Evolutionary conservation across 2,888 invertebrate species (phyloP), one percentile per base, ranked within the genome.

Genomic region (Ophion slaviceki): DNA sequence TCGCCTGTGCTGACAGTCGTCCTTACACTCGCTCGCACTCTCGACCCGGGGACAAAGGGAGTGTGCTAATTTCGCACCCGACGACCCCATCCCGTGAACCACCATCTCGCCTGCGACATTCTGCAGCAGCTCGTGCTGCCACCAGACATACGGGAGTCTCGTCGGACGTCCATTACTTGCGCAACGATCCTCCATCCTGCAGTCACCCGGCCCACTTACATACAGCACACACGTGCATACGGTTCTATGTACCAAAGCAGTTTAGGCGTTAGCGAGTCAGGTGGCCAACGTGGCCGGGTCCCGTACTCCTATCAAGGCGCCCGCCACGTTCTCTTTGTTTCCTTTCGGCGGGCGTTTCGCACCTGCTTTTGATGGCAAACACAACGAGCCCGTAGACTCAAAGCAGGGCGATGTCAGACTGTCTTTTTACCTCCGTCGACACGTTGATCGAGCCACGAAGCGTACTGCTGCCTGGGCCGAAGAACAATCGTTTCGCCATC

Each of bases 341-440:
- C 84, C 66, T 80, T 84, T 78, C 81, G 77, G 53, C 75, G 83
- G 70, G 85, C 36, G 11, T 32, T 32, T 36, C 57, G 45, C 89
- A 87, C 87, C 87, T 90, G 90, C 88, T 82, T 86, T 89, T 91
- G 91, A 91, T 90, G 89, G 90, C 89, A 90, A 90, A 91, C 91
- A 90, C 90, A 89, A 89, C 87, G 82, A 86, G 14, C 67, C 67
- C 6, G 61, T 77, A 71, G 70, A 89, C 87, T 89, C 88, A 87
- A 88, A 88, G 82, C 70, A 10, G 47, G 8, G 2, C 17, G 5
- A 59, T 57, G 10, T 20, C 57, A 53, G 17, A 5, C 14, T 17
- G 53, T 53, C 14, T 53, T 53, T 53, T 53, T 53, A 17, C 5
- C 53, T 17, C 1, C 53, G 53, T 53, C 53, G 14, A 17, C 53